Conservation (phyloP, 1,140 invertebrate species). For the Drosophila insularis region DNA sequence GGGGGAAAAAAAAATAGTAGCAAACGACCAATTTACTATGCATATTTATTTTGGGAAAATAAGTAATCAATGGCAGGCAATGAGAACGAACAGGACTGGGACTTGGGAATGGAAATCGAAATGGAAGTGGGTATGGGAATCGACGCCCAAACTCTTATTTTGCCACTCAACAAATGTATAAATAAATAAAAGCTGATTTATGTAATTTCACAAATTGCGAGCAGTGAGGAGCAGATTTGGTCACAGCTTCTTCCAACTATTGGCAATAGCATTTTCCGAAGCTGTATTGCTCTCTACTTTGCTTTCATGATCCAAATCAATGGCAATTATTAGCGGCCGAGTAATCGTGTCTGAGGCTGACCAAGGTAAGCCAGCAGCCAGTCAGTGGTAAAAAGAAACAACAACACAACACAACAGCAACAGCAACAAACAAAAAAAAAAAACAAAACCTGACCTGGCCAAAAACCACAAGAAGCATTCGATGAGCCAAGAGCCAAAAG, state of each 20-base stretch:
- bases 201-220: constrained; percentile 77
- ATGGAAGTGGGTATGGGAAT: constrained; percentile 42
- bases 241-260: constrained; percentile 2
- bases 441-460: constrained; percentile 61
- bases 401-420: neutral
- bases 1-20: constrained; percentile 1
- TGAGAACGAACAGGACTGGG: neutral
- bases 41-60: constrained; percentile 80
- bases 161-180: constrained; percentile 62
- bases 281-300: constrained; percentile 3
- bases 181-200: constrained; percentile 81
- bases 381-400: neutral
- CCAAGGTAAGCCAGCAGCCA: constrained; percentile 35
- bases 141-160: constrained; percentile 37
- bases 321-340: constrained; percentile 70
- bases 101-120: constrained; percentile 8
- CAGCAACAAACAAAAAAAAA: neutral
- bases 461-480: constrained; percentile 26
- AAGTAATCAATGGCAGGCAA: constrained; percentile 67
- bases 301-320: constrained; percentile 65
- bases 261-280: constrained; percentile 12
- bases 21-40: constrained; percentile 68
- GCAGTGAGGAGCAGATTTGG: constrained; percentile 21
- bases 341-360: constrained; percentile 67
- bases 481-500: constrained; percentile 35